Evolutionary conservation across 2,797 vertebrate genomes (phyloP).

Genomic region (Graptemys geographica): DNA sequence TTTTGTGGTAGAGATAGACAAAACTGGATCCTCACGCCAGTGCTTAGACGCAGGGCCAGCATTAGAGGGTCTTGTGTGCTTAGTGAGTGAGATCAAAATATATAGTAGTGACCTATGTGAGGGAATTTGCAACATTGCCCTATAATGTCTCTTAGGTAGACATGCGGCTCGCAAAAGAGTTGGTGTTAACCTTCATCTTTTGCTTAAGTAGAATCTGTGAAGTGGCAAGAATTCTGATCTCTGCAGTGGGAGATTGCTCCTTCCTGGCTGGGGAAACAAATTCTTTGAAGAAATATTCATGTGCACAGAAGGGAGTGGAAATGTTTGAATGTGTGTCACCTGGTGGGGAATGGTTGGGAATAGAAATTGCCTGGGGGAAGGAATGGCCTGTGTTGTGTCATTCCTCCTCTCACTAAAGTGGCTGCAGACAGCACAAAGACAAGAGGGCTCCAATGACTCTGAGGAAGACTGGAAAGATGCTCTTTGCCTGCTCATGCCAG

Average conservation of each 20-base stretch:
- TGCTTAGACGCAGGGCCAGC: neutral
- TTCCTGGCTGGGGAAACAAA: neutral
- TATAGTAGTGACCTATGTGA: neutral
- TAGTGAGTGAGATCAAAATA: neutral
- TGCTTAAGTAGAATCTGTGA: neutral
- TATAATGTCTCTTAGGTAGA: neutral
- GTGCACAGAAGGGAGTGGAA: neutral
- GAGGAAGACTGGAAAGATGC: neutral
- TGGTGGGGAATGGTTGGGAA: neutral
- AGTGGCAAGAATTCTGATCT: neutral
- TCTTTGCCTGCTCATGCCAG: neutral
- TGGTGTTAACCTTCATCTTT: neutral
- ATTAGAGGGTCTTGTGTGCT: neutral
- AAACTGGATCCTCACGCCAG: neutral
- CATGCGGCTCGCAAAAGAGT: neutral
- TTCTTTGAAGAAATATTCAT: neutral
- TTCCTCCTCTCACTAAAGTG: neutral
- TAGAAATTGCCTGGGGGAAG: neutral
- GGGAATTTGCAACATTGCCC: neutral
- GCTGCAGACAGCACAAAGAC: neutral
- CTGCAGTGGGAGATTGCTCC: neutral
- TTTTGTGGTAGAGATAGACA: conserved; percentile 30
- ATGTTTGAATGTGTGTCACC: neutral
- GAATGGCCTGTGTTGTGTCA: neutral
- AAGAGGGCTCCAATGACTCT: neutral